Conservation (phyloP, 2,797 vertebrate genomes). For the Atherinosoma microstoma region DNA sequence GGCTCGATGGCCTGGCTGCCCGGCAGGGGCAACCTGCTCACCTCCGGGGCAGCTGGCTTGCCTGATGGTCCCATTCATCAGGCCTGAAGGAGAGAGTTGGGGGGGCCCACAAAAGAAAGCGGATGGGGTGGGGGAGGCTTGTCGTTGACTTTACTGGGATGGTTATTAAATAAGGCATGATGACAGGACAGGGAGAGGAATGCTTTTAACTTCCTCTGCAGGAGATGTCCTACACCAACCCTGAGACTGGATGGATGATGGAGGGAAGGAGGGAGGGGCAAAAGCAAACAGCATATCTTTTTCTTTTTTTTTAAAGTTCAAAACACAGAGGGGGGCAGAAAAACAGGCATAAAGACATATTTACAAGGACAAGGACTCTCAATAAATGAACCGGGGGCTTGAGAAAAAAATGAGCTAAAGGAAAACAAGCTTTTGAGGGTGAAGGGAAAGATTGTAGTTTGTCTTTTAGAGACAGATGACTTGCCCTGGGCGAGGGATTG, state of each 20-base stretch:
- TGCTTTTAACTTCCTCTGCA: constrained; percentile 82
- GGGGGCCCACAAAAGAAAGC: constrained; percentile 33
- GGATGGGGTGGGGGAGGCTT: constrained; percentile 50
- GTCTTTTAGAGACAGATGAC: constrained; percentile 80
- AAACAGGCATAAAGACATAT: constrained; percentile 48
- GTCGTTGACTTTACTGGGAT: constrained; percentile 88
- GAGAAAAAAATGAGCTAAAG: constrained; percentile 50
- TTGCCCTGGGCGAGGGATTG: constrained; percentile 75
- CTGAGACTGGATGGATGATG: constrained; percentile 64
- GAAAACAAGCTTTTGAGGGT: constrained; percentile 58
- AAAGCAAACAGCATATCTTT: constrained; percentile 46
- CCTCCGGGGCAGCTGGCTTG: constrained; percentile 87
- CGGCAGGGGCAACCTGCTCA: constrained; percentile 80
- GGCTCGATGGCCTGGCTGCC: constrained; percentile 70
- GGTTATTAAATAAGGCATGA: constrained; percentile 87
- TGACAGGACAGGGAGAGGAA: constrained; percentile 83
- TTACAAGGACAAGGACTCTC: constrained; percentile 40
- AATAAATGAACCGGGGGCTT: constrained; percentile 39
- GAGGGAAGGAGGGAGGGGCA: constrained; percentile 47
- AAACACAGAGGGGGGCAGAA: constrained; percentile 45
- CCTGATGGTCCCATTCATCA: constrained; percentile 86
- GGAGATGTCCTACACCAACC: constrained; percentile 79
- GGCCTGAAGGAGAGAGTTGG: constrained; percentile 56
- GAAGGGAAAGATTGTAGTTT: constrained; percentile 68
- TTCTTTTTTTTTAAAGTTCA: constrained; percentile 34